These are phyloP conservation scores for Tinamus guttatus DNA, from an alignment of 2,113 vertebrate genomes.

Conservation along the genomic window DNA sequence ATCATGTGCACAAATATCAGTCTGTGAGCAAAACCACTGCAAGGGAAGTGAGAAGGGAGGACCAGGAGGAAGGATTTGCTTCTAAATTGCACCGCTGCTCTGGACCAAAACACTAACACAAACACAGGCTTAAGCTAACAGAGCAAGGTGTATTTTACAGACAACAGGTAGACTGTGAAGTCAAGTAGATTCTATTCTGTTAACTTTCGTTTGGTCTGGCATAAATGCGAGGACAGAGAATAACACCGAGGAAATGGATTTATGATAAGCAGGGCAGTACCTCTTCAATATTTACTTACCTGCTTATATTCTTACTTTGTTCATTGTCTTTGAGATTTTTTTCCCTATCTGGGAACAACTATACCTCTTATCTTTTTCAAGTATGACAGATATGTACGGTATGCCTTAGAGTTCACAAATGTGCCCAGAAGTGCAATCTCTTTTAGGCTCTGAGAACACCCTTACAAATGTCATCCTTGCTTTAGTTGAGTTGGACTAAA, in stretches of 20 bases:
- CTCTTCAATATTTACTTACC: background rate
- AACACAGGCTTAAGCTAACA: background rate
- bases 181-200: background rate
- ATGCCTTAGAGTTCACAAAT: background rate
- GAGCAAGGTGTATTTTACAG: background rate
- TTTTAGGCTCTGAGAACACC: background rate
- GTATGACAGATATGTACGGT: background rate
- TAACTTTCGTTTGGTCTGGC: background rate
- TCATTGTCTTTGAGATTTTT: background rate
- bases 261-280: background rate
- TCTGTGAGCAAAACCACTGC: background rate
- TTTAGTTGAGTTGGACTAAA: background rate
- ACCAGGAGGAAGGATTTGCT: background rate
- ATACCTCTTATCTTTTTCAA: background rate
- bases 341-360: rapidly evolving
- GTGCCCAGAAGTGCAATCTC: background rate
- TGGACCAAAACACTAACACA: background rate
- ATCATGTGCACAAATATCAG: background rate
- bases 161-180: background rate
- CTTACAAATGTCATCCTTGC: background rate
- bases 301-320: background rate
- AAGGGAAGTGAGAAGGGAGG: background rate
- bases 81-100: background rate
- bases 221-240: background rate
- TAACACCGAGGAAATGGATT: background rate